Base-by-base conservation (phyloP, 2,113 vertebrate genomes). In the Nerophis lumbriciformis region DNA sequence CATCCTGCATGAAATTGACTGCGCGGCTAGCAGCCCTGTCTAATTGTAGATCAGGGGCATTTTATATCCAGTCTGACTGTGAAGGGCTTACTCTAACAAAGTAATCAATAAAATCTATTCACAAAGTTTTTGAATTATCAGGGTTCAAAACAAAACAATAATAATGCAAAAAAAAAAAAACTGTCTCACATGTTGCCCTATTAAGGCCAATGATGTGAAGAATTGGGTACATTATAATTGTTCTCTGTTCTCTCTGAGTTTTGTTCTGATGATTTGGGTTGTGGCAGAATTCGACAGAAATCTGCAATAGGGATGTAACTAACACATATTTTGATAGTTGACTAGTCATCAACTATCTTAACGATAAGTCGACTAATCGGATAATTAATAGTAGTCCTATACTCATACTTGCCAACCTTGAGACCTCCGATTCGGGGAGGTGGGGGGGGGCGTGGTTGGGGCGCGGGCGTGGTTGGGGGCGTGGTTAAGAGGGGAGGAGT, bases 1-100 rank as follows among this genome's bases (percentile, higher is more conserved):
- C 45, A 56, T 53, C 42, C 1, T 52, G 56, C 53, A 61, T 70
- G 45, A 67, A 68, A 77, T 68, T 63, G 60, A n/a, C 56, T 56
- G 45, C 1, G 1, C 19, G 38, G 12, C 48, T 38, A 37, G 50
- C 61, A n/a, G 39, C 53, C 64, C 38, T 44, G 56, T 60, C 38
- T 64, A 52, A 63, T 66, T 72, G 35, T 52, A 37, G 65, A 56
- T 71, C 51, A 69, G 50, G 57, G 49, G 19, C 61, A 7, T 60
- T 66, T 37, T n/a, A 65, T 55, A 70, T 67, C 57, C 55, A 63
- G 57, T 68, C 59, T 57, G 19, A 28, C 63, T 2, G 7, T 59
- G 51, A 71, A 58, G 35, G 13, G 55, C 55, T 44, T 44, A 19
- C 10, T 44, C n/a, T 7, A 19, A 57, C 38, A 3, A 57, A 44